A percentile compares a stretch with the other conserved stretches of the same genome.
These are phyloP conservation scores for Tychaedon coryphoeus DNA, from an alignment of 2,113 vertebrate species.

Conservation along the genomic window DNA sequence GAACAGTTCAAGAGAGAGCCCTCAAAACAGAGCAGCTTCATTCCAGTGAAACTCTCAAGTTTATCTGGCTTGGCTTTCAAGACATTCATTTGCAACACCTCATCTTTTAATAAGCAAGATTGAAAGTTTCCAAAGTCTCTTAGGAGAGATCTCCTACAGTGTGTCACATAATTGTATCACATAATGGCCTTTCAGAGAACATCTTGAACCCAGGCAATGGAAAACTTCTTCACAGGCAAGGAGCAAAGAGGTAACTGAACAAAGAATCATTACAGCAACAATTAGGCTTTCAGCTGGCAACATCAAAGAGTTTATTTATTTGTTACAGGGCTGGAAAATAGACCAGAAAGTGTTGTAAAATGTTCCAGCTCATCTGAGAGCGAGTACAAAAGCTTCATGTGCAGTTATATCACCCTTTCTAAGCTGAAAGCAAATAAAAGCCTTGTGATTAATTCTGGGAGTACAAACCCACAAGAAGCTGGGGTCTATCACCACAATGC, in stretches of 20 bases:
- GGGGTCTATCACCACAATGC: background rate
- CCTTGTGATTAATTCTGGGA: background rate
- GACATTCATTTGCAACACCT: background rate
- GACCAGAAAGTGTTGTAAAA: constrained; percentile 13
- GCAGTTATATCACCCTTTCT: background rate
- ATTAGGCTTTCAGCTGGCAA: background rate
- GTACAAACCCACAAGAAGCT: background rate
- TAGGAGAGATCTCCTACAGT: background rate
- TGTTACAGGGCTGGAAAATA: background rate
- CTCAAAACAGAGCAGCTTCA: background rate
- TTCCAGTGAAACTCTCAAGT: background rate
- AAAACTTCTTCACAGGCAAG: constrained; percentile 6
- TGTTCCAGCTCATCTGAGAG: background rate
- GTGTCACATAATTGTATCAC: background rate
- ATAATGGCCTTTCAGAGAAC: background rate
- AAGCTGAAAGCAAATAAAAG: background rate
- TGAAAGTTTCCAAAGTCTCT: background rate
- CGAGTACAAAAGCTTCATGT: background rate
- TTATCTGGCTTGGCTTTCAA: background rate
- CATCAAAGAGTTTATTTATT: constrained; percentile 29
- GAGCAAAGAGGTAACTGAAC: background rate
- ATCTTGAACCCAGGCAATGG: background rate
- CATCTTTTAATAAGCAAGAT: background rate
- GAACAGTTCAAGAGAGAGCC: background rate
- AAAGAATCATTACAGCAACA: background rate